Conservation (phyloP, 2,797 vertebrate genomes). For the Tragelaphus oryx region DNA sequence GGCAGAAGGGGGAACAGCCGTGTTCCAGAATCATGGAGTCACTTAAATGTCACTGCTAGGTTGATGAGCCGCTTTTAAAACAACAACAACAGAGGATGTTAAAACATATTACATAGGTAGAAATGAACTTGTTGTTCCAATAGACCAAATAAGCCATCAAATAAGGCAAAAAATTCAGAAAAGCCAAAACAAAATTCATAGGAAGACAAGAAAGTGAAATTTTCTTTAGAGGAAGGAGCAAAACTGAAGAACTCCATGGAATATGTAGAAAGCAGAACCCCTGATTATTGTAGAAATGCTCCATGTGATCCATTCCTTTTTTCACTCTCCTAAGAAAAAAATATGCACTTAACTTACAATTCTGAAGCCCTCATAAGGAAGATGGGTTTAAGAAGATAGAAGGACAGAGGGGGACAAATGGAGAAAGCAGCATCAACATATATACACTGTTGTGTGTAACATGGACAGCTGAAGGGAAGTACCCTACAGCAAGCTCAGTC, state of each 20-base stretch:
- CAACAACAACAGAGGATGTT: neutral
- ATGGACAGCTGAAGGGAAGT: neutral
- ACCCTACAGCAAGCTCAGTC: neutral
- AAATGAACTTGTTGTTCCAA: neutral
- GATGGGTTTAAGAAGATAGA: neutral
- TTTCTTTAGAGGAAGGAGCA: neutral
- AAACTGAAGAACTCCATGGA: neutral
- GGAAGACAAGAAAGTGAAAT: neutral
- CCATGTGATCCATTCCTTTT: neutral
- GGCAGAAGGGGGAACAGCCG: neutral
- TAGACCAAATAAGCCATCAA: neutral
- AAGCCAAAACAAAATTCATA: neutral
- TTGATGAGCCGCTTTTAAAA: neutral
- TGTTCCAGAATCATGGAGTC: neutral
- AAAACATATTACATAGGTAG: neutral
- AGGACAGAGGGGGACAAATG: neutral
- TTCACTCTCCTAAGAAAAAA: neutral
- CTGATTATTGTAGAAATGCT: slow-evolving; percentile 1
- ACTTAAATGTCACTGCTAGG: neutral
- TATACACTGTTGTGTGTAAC: neutral
- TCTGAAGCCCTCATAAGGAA: neutral
- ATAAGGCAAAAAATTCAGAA: slow-evolving; percentile 19
- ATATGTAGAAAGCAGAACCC: slow-evolving; percentile 15
- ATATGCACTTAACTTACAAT: neutral
- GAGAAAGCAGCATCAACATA: neutral